These are phyloP conservation scores for Percina caprodes DNA, from an alignment of 2,113 vertebrate genomes.

Conservation along the genomic window DNA sequence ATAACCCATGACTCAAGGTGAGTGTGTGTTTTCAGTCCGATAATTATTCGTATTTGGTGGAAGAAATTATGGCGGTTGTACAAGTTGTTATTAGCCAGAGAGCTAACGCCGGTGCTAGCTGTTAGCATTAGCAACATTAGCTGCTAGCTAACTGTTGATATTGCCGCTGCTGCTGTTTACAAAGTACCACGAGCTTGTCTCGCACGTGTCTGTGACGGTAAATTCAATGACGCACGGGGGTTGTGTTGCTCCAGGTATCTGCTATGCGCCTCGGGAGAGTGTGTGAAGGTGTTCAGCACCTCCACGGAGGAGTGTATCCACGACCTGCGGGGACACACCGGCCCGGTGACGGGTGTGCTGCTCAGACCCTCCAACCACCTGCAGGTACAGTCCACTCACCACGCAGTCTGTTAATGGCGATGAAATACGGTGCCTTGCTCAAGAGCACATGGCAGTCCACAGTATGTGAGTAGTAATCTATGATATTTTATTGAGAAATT, in stretches of 20 bases:
- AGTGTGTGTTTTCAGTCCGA: conserved; percentile 20
- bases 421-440: too few relatives aligned
- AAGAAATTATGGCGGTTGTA: neutral
- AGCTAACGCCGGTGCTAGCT: conserved; percentile 4
- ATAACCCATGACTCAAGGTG: conserved; percentile 88
- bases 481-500: too few relatives aligned
- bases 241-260: conserved; percentile 84
- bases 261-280: conserved; percentile 90
- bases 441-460: too few relatives aligned
- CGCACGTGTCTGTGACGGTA: neutral
- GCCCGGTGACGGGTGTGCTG: conserved; percentile 89
- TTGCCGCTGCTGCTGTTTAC: conserved; percentile 22
- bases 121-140: conserved; percentile 47
- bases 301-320: conserved; percentile 91
- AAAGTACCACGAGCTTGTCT: neutral
- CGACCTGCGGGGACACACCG: conserved; percentile 88
- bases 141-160: neutral
- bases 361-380: conserved; percentile 92
- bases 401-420: too few relatives aligned
- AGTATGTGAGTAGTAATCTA: too few relatives aligned
- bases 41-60: accelerated
- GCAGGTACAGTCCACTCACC: too few relatives aligned
- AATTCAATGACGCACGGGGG: too few relatives aligned
- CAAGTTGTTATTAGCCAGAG: neutral
- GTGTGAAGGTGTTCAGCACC: conserved; percentile 91